phyloP scores from a whole-genome alignment of 2,113 vertebrate species.

The Anthoscopus minutus region DNA sequence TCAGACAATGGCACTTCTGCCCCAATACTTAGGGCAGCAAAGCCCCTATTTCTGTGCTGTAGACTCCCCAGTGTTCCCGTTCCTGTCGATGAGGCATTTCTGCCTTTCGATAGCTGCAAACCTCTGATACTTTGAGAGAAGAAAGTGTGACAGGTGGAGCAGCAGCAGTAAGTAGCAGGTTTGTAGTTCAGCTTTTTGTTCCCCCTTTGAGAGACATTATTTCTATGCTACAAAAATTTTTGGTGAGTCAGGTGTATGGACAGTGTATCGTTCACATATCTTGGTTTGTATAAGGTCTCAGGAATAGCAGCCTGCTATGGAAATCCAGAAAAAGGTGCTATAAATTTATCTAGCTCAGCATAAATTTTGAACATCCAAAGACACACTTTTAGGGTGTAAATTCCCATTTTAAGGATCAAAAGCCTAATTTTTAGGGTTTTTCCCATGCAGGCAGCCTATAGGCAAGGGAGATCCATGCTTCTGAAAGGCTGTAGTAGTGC shows the following conservation, averaged over 20 bases:
- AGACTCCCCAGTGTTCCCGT: rapidly evolving
- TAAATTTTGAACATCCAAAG: not conserved
- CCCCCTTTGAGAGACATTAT: not conserved
- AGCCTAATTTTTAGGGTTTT: not conserved
- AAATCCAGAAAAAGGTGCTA: not conserved
- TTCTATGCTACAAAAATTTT: not conserved
- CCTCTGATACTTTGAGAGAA: not conserved
- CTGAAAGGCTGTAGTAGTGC: not conserved
- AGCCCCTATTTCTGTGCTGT: not conserved
- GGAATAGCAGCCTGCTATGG: not conserved
- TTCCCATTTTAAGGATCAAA: not conserved
- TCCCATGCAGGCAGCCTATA: not conserved
- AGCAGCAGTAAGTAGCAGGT: not conserved
- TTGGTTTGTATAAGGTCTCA: not conserved
- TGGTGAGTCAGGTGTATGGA: not conserved
- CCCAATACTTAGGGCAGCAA: not conserved
- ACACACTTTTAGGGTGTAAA: not conserved
- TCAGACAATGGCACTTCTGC: not conserved
- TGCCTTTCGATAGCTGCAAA: not conserved
- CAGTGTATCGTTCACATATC: not conserved
- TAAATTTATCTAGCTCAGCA: not conserved
- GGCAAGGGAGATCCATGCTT: not conserved
- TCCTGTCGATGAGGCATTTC: rapidly evolving
- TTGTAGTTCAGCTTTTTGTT: not conserved
- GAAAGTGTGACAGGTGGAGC: not conserved